Base-by-base conservation (phyloP, 1,140 invertebrate species). In the Penaeus vannamei region DNA sequence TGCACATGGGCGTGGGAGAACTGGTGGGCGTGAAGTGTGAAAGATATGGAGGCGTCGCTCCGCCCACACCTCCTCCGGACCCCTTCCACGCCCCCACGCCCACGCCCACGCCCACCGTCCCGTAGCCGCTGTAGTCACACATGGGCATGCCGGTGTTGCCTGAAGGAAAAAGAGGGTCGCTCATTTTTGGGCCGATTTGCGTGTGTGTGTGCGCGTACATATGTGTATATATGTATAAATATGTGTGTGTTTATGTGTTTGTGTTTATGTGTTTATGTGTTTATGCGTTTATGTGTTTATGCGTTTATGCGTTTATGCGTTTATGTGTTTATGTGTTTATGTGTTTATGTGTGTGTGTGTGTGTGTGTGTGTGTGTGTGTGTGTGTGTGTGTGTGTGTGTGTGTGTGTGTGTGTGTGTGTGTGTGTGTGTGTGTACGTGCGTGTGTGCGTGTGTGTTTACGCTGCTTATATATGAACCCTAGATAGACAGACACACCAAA, bases 11-110 rank as follows among this genome's bases (percentile, higher is more conserved):
- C 26, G 89, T 85, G 10, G 90, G 86, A 46, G 89, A 91, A 90
- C 87, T 61, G 91, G 91, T 69, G 91, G 91, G 64, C 91, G 91
- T 32, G 92, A 91, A 82, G 91, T 90, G 61, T 90, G 92, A 76
- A 85, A 92, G 86, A 76, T 92, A 90, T 19, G 89, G 80, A n/a
- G 90, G 82, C 46, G 91, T 86, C n/a, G 90, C 87, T 61, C 86
- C 79, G n/a, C 87, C 88, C 76, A 85, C 88, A 23, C 36, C 72
- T 2, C 69, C 83, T 69, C 42, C 61, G 81, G 61, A 20, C 23
- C 69, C 46, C 29, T 29, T 19, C 46, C 81, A 81, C 66, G 87
- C 79, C 60, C 64, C 66, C 66, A 72, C 86, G 76, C 80, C 66
- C 66, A 72, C 86, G 76, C 80, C 66, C 36, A 85, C 86, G 46